Conservation (phyloP, 2,797 vertebrate genomes). For the Limosa lapponica region DNA sequence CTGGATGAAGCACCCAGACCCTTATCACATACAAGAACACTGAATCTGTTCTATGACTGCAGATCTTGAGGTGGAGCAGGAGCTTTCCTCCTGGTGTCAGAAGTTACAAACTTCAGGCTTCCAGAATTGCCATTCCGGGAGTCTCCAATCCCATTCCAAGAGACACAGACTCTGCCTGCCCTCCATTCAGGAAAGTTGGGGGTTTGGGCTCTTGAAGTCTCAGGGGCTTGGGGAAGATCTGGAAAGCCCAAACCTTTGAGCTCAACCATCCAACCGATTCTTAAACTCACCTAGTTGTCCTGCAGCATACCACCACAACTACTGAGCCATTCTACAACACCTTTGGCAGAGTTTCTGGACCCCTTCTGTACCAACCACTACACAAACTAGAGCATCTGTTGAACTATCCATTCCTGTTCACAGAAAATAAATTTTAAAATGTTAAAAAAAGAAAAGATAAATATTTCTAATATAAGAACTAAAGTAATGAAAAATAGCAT, state of each 20-base stretch:
- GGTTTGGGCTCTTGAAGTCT: not conserved
- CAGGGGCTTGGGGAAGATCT: not conserved
- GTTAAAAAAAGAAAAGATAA: not conserved
- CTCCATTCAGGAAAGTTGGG: not conserved
- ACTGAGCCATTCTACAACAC: not conserved
- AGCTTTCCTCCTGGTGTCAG: not conserved
- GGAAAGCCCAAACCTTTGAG: not conserved
- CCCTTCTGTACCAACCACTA: not conserved
- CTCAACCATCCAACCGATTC: not conserved
- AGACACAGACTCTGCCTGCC: not conserved
- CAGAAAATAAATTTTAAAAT: not conserved
- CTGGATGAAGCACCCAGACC: not conserved
- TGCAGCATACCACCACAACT: not conserved
- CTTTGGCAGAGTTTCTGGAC: not conserved
- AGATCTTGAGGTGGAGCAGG: not conserved
- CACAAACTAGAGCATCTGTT: not conserved
- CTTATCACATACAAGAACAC: not conserved
- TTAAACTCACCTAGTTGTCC: not conserved
- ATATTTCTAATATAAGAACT: not conserved
- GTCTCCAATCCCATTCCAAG: not conserved
- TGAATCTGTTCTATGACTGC: not conserved
- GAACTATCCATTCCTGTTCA: not conserved
- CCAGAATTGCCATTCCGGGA: not conserved
- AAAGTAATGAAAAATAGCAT: not conserved
- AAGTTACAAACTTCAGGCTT: not conserved